Evolutionary conservation across 1,140 invertebrate genomes (phyloP), one percentile per base, ranked within the genome.

Genomic region (Stenopsyche tienmushanensis): DNA sequence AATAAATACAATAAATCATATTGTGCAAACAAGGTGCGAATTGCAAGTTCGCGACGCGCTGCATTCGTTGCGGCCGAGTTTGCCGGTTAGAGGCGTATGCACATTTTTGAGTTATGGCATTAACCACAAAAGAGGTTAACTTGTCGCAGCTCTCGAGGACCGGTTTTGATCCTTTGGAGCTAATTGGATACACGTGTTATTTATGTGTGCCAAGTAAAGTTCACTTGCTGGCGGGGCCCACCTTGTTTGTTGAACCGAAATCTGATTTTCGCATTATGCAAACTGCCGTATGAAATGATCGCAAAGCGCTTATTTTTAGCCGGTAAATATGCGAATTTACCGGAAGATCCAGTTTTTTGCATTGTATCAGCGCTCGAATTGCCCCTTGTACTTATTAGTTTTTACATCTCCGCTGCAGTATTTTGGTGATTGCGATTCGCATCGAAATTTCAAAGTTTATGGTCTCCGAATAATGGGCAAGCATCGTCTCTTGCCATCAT

Each of bases 21-120:
- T 53, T 53, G 26, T 53, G 50, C 50, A 53, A 53, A 53, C 21
- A 13, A 26, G 50, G 50, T 53, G 50, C 13, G 13, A 25, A 53
- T 53, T 53, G 20, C 13, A 53, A n/a, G n/a, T 17, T 13, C 41
- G 41, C 41, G 18, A 42, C 18, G 18, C 41, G 41, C n/a, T 42
- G n/a, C 18, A 17, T 42, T 17, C 41, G 41, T 3, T 17, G 41
- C 9, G 41, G 13, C 41, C 2, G 2, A 42, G n/a, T 42, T 15
- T 42, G 41, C n/a, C n/a, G n/a, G n/a, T n/a, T n/a, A n/a, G n/a
- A n/a, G n/a, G n/a, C n/a, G n/a, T n/a, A n/a, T n/a, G 41, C 41
- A 42, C 41, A 9, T 42, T 42, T 15, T 42, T 42, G 18, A 13
- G 41, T 42, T 2, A 1, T n/a, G n/a, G n/a, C n/a, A n/a, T n/a